Base-by-base conservation (phyloP, 2,797 vertebrate species). In the Huso huso region DNA sequence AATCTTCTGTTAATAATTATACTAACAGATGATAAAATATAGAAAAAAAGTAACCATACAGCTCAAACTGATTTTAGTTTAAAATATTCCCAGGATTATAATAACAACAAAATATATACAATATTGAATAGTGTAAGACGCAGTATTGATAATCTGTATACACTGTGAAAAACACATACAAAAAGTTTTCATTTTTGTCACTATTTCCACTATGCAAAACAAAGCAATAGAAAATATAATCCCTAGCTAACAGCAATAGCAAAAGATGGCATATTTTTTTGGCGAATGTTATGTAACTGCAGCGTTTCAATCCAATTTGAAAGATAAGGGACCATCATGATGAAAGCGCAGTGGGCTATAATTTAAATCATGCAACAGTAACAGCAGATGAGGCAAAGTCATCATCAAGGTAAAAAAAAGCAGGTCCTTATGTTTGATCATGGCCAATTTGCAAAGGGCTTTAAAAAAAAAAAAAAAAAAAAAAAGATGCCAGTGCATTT, bases 251-350 rank as follows among this genome's bases (percentile, higher is more conserved):
- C 13, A 62, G 61, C 64, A 61, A 63, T 65, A 55, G 71, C 64
- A 60, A 64, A 63, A 71, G 65, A 65, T 64, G 62, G 61, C 68
- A 51, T 68, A 74, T 72, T 62, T 50, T 37, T 4, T 37, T 65
- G 58, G 69, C 70, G 65, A 55, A 49, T 52, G 61, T 72, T 73
- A 75, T 52, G 51, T 71, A 77, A 78, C 69, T 68, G 67, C 66
- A 68, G 71, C 69, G 73, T 75, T 80, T 79, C 71, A 75, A 66
- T 73, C 65, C 74, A 74, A 78, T 78, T 78, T 77, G 63, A 73
- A 64, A 63, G 66, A 68, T 73, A 69, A 70, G 66, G 67, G 73
- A 64, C 69, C 72, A 68, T 74, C 69, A 63, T 67, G 68, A 69
- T 66, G 62, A 73, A 72, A 73, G 69, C 71, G 71, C 65, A 69